Percentiles rank a stretch among this genome's conserved stretches.
Evolutionary conservation across 2,888 invertebrate species (phyloP).

Genomic region (Carterocephalus palaemon): DNA sequence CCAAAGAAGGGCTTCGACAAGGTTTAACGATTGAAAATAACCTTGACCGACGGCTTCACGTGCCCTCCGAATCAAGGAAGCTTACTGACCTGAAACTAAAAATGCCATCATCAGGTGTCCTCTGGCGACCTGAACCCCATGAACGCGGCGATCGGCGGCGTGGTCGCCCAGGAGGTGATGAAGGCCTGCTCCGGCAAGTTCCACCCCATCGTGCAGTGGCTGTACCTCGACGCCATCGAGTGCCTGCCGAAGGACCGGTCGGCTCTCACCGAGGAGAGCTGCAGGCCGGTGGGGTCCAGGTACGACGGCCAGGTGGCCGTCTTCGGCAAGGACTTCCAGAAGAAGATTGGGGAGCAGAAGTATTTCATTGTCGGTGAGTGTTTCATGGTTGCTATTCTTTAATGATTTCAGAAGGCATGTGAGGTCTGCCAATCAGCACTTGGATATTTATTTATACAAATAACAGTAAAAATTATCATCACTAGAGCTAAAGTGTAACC

Average conservation of each 20-base stretch:
- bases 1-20: too few species aligned
- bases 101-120: constrained; percentile 78
- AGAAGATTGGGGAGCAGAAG: constrained; percentile 87
- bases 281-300: constrained; percentile 83
- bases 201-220: constrained; percentile 93
- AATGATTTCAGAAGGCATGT: too few species aligned
- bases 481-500: too few species aligned
- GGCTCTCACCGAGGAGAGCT: constrained; percentile 84
- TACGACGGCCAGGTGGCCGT: constrained; percentile 96
- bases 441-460: too few species aligned
- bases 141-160: constrained; percentile 96
- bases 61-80: too few species aligned
- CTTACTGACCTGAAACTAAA: too few species aligned
- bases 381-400: too few species aligned
- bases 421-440: too few species aligned
- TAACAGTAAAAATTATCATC: too few species aligned
- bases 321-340: constrained; percentile 94
- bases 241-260: constrained; percentile 87
- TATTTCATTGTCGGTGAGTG: constrained; percentile 85
- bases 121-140: constrained; percentile 92
- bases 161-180: constrained; percentile 99
- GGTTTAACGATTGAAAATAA: too few species aligned
- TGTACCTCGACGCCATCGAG: constrained; percentile 97
- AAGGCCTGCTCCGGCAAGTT: constrained; percentile 99
- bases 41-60: too few species aligned